phyloP scores from a whole-genome alignment of 2,113 vertebrate species.

The Fregetta grallaria region DNA sequence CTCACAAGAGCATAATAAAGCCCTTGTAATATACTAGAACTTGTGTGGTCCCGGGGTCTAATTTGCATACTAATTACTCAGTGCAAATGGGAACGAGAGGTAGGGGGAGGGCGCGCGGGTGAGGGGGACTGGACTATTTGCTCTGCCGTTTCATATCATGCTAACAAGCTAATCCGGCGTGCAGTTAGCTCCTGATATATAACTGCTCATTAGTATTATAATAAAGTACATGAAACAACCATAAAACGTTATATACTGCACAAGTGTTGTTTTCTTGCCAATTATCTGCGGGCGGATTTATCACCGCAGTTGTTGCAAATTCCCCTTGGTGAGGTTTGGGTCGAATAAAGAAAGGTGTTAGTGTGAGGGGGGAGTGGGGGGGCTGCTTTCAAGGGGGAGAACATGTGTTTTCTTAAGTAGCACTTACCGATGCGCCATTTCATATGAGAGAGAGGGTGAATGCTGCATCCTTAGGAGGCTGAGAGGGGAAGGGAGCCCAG shows the following conservation, averaged over 20 bases:
- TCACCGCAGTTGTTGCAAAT: slow-evolving; percentile 88
- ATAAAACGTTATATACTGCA: slow-evolving; percentile 98
- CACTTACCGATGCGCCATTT: slow-evolving; percentile 81
- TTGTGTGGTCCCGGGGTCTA: slow-evolving; percentile 96
- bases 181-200: slow-evolving; percentile 91
- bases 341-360: slow-evolving; percentile 86
- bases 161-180: slow-evolving; percentile 93
- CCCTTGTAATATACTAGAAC: slow-evolving; percentile 99
- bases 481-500: slow-evolving; percentile 30
- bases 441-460: slow-evolving; percentile 69
- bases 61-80: slow-evolving; percentile 99
- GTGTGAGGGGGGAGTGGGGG: slow-evolving; percentile 68
- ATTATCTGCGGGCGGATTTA: slow-evolving; percentile 95
- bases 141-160: slow-evolving; percentile 88
- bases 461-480: slow-evolving; percentile 64
- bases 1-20: slow-evolving; percentile 95
- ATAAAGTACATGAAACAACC: slow-evolving; percentile 97
- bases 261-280: slow-evolving; percentile 97
- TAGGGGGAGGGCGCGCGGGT: slow-evolving; percentile 67
- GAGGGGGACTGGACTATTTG: slow-evolving; percentile 85
- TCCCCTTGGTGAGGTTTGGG: slow-evolving; percentile 87
- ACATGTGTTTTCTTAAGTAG: slow-evolving; percentile 85
- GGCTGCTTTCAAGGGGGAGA: slow-evolving; percentile 85
- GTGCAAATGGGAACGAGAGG: slow-evolving; percentile 90
- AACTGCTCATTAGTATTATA: slow-evolving; percentile 97